Evolutionary conservation across 2,113 vertebrate species (phyloP).

Genomic region (Myiopsitta monachus): DNA sequence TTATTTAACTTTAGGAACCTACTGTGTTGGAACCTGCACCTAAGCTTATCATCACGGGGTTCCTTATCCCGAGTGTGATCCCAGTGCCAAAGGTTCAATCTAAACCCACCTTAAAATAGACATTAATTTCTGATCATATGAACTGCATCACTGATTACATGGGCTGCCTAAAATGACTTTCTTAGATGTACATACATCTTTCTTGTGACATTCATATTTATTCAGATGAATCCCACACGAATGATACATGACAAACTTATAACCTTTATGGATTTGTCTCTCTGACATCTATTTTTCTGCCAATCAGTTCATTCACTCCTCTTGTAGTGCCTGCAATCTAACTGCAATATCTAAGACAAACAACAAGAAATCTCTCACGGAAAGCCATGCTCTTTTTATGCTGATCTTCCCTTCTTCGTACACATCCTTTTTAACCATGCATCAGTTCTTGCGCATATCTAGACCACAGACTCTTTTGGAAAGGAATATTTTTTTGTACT

Average conservation of each 20-base stretch:
- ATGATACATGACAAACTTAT: background rate
- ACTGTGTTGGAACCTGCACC: background rate
- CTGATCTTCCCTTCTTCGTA: background rate
- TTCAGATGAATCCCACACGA: background rate
- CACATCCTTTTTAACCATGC: background rate
- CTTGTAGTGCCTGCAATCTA: background rate
- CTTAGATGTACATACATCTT: background rate
- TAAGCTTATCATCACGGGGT: background rate
- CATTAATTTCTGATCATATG: background rate
- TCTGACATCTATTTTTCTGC: background rate
- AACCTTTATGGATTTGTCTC: background rate
- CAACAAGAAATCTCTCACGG: background rate
- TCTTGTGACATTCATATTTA: background rate
- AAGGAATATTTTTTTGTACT: background rate
- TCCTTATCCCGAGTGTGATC: background rate
- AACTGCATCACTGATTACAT: background rate
- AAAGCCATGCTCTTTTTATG: background rate
- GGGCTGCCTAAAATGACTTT: background rate
- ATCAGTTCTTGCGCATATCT: background rate
- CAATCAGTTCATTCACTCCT: background rate
- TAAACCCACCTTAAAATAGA: background rate
- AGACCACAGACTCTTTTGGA: background rate
- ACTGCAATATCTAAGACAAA: background rate
- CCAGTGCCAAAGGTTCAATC: background rate
- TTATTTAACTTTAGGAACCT: background rate